Evolutionary conservation across 1,140 invertebrate species (phyloP).

Genomic region (Euwallacea similis): DNA sequence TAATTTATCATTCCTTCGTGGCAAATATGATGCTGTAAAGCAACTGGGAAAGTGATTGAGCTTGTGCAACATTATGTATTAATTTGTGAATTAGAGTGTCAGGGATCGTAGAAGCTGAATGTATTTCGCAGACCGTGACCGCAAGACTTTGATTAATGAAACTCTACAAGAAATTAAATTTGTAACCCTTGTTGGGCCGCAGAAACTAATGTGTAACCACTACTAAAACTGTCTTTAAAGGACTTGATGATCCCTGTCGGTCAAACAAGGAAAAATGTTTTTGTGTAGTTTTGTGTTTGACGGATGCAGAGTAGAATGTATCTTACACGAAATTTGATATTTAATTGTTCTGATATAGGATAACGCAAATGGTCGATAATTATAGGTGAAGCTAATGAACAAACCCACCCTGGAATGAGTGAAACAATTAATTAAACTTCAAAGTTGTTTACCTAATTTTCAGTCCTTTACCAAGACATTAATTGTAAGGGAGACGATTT

Average conservation of each 20-base stretch:
- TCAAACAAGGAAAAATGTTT: slow-evolving; percentile 17
- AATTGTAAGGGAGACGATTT: slow-evolving; percentile 9
- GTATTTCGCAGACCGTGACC: slow-evolving; percentile 20
- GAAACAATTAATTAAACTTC: slow-evolving; percentile 15
- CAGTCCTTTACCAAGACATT: slow-evolving; percentile 13
- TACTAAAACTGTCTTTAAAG: slow-evolving; percentile 22
- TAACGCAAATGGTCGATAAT: too few relatives aligned
- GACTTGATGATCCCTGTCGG: slow-evolving; percentile 16
- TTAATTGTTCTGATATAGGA: too few relatives aligned
- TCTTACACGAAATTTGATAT: too few relatives aligned
- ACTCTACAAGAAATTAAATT: slow-evolving; percentile 31
- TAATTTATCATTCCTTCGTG: slow-evolving; percentile 14
- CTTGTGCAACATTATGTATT: slow-evolving; percentile 27
- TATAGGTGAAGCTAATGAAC: too few relatives aligned
- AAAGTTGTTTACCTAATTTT: slow-evolving; percentile 14
- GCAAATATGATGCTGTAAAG: slow-evolving; percentile 27
- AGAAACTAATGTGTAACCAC: slow-evolving; percentile 22
- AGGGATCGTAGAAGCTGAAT: slow-evolving; percentile 27
- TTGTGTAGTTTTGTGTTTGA: slow-evolving; percentile 14
- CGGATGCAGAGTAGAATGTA: background rate
- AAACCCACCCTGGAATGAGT: background rate
- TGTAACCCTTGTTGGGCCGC: slow-evolving; percentile 22
- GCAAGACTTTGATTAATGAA: slow-evolving; percentile 31
- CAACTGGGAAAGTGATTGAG: slow-evolving; percentile 28
- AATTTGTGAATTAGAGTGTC: slow-evolving; percentile 34